phyloP scores from a whole-genome alignment of 1,140 invertebrate species.

The Euborellia annulipes region DNA sequence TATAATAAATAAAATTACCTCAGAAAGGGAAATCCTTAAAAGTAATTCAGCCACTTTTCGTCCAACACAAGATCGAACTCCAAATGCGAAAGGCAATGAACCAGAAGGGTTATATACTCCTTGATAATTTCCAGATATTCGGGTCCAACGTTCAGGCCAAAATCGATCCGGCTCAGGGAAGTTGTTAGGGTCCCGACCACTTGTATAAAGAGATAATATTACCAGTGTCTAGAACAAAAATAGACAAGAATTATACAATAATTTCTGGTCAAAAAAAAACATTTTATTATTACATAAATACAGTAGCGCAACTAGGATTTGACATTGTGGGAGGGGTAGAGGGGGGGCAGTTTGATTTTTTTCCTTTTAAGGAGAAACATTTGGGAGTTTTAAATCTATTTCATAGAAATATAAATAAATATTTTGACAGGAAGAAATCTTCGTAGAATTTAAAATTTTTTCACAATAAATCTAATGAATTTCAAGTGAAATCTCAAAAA shows the following conservation, averaged over 20 bases:
- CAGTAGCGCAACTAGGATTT: too few species aligned
- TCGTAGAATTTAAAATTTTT: too few species aligned
- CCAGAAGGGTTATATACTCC: slow-evolving; percentile 41
- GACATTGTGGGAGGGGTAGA: too few species aligned
- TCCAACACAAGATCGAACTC: slow-evolving; percentile 66
- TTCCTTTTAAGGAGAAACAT: too few species aligned
- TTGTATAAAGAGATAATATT: slow-evolving; percentile 65
- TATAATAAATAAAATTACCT: slow-evolving; percentile 29
- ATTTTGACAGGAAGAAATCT: too few species aligned
- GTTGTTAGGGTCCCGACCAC: slow-evolving; percentile 48
- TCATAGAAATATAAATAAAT: too few species aligned
- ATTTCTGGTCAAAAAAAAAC: too few species aligned
- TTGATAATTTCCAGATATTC: slow-evolving; percentile 27
- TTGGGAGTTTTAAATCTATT: too few species aligned
- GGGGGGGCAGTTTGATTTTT: too few species aligned
- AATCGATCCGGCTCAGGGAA: slow-evolving; percentile 54
- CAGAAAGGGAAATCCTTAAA: slow-evolving; percentile 43
- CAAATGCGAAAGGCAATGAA: slow-evolving; percentile 68
- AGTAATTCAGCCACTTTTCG: slow-evolving; percentile 60
- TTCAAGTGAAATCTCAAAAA: too few species aligned
- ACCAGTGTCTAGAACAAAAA: slow-evolving; percentile 53
- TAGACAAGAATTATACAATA: slow-evolving; percentile 2
- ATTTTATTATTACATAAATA: too few species aligned
- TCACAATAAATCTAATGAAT: too few species aligned
- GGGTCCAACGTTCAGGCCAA: slow-evolving; percentile 59